Conservation (phyloP, 2,797 vertebrate species). For the Brachyrhaphis roseni region DNA sequence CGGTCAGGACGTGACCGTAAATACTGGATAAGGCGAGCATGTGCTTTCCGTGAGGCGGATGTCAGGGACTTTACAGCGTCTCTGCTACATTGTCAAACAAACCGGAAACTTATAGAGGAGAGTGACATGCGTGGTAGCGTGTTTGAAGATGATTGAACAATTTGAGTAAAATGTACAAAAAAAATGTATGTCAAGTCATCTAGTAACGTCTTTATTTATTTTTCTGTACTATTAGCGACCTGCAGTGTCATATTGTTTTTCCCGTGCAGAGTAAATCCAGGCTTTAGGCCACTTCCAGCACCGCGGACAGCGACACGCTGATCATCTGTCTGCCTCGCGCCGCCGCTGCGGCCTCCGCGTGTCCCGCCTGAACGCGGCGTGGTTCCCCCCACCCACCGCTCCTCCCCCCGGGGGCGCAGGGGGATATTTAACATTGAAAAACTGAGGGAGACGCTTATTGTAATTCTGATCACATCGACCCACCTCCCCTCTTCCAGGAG, state of each 20-base stretch:
- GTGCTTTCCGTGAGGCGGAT: constrained; percentile 22
- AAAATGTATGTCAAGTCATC: neutral
- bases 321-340: neutral
- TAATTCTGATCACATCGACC: constrained; percentile 45
- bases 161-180: neutral
- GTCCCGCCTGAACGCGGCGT: constrained; percentile 1
- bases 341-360: neutral
- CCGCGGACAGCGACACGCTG: constrained; percentile 61
- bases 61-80: constrained; percentile 28
- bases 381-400: neutral
- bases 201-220: too few relatives aligned
- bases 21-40: constrained; percentile 32
- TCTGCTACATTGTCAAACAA: neutral
- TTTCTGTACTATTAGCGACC: neutral
- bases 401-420: neutral
- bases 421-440: constrained; percentile 13
- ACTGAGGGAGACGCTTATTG: constrained; percentile 23
- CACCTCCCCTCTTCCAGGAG: constrained; percentile 42
- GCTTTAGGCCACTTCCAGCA: constrained; percentile 52
- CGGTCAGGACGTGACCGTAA: constrained; percentile 30
- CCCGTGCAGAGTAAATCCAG: neutral
- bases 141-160: neutral
- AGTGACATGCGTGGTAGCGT: neutral
- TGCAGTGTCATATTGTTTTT: neutral
- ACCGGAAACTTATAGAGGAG: neutral